These are phyloP conservation scores for Rhombomys opimus DNA, from an alignment of 2,113 vertebrate genomes.

Conservation along the genomic window DNA sequence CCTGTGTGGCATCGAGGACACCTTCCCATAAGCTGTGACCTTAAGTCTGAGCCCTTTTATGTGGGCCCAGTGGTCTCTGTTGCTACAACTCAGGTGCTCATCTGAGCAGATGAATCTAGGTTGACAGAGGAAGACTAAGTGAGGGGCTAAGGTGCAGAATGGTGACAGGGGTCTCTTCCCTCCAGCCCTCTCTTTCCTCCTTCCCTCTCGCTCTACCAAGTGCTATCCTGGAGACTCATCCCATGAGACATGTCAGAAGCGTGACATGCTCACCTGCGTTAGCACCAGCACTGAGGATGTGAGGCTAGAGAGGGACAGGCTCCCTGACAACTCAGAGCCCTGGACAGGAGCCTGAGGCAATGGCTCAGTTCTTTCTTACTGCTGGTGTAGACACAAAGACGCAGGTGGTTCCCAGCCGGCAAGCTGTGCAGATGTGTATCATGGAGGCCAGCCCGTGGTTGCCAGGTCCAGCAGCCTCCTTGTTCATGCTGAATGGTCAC, in stretches of 20 bases:
- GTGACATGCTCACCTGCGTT: not conserved
- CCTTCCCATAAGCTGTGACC: not conserved
- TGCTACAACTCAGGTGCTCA: not conserved
- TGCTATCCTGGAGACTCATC: not conserved
- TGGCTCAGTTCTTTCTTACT: not conserved
- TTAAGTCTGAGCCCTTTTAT: not conserved
- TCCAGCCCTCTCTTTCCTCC: not conserved
- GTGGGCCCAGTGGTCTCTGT: not conserved
- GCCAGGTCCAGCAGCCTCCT: not conserved
- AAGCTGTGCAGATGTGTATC: not conserved
- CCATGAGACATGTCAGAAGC: not conserved
- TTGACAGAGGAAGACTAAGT: not conserved
- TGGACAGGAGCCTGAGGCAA: too few species aligned
- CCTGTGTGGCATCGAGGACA: not conserved
- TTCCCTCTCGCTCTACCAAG: not conserved
- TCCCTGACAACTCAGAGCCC: not conserved
- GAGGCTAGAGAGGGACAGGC: not conserved
- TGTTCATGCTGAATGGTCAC: not conserved
- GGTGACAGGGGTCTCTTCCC: fast-evolving
- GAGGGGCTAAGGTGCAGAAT: too few species aligned
- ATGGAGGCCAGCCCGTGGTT: not conserved
- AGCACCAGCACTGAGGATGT: fast-evolving
- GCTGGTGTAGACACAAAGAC: not conserved
- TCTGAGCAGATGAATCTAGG: not conserved
- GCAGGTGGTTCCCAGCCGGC: not conserved